A percentile compares a stretch with the other conserved stretches of the same genome.
Conservation (phyloP, 2,888 invertebrate species). For the Trichogramma evanescens region DNA sequence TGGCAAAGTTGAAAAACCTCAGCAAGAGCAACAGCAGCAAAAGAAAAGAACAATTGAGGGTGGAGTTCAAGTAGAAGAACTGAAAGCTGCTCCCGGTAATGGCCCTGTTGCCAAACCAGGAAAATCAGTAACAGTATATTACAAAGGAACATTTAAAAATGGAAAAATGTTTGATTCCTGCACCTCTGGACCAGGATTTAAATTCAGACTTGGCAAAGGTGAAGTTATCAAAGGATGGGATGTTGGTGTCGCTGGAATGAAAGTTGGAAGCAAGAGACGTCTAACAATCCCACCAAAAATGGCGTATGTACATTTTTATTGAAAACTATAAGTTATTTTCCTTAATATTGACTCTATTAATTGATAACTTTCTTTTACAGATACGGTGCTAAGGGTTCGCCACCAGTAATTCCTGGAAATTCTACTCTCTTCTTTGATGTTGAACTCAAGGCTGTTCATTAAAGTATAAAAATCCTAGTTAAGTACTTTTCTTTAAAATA, state of each 20-base stretch:
- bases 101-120: conserved; percentile 74
- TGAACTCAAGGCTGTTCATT: conserved; percentile 75
- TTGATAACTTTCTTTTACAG: conserved; percentile 47
- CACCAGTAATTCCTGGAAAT: conserved; percentile 82
- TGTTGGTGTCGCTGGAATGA: conserved; percentile 83
- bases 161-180: conserved; percentile 82
- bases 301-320: conserved; percentile 60
- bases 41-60: conserved; percentile 59
- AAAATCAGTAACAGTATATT: conserved; percentile 71
- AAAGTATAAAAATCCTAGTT: conserved; percentile 25
- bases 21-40: conserved; percentile 25
- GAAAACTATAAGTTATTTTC: background rate
- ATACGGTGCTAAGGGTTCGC: conserved; percentile 69
- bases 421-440: conserved; percentile 83
- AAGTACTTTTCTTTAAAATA: conserved; percentile 14
- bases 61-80: conserved; percentile 76
- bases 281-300: conserved; percentile 76
- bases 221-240: conserved; percentile 93
- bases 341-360: background rate
- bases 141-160: conserved; percentile 77
- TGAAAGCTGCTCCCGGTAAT: conserved; percentile 60
- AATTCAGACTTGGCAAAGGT: conserved; percentile 73
- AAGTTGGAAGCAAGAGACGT: conserved; percentile 83
- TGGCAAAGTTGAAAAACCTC: conserved; percentile 26
- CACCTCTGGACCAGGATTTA: conserved; percentile 72